Conservation (phyloP, 2,888 invertebrate genomes). For the Dione vanillae region DNA sequence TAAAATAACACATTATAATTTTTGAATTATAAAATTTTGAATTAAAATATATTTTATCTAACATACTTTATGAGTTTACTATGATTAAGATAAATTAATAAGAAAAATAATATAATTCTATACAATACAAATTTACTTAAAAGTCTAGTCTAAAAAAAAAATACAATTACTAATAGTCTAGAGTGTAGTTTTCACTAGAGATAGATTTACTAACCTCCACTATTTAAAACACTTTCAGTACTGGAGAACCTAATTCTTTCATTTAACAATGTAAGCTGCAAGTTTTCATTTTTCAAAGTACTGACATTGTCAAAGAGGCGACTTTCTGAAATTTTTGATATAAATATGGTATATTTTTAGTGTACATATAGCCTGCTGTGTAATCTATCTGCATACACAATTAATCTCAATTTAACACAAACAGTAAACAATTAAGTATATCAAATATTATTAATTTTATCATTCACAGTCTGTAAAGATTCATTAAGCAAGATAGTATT, state of each 20-base stretch:
- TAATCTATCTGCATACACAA: neutral
- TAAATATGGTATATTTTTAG: neutral
- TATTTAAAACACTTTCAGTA: conserved; percentile 66
- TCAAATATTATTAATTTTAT: conserved; percentile 33
- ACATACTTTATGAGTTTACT: neutral
- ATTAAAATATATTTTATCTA: neutral
- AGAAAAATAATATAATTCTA: neutral
- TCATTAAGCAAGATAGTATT: conserved; percentile 35
- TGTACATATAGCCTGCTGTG: neutral
- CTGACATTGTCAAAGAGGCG: conserved; percentile 93
- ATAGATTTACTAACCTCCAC: conserved; percentile 57
- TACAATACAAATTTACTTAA: neutral
- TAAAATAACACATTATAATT: neutral
- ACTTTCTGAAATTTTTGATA: conserved; percentile 87
- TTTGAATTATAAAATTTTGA: neutral
- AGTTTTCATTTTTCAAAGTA: conserved; percentile 91
- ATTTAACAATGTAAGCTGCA: conserved; percentile 93
- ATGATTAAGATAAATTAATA: neutral
- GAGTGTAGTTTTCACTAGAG: too few species aligned
- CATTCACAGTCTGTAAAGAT: conserved; percentile 23
- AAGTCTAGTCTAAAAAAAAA: too few species aligned
- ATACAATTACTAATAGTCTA: too few species aligned
- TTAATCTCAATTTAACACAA: conserved; percentile 15
- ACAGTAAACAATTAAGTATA: conserved; percentile 34
- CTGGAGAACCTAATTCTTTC: conserved; percentile 90